These are phyloP conservation scores for Eulacestoma nigropectus DNA, from an alignment of 2,113 vertebrate genomes.

Conservation along the genomic window DNA sequence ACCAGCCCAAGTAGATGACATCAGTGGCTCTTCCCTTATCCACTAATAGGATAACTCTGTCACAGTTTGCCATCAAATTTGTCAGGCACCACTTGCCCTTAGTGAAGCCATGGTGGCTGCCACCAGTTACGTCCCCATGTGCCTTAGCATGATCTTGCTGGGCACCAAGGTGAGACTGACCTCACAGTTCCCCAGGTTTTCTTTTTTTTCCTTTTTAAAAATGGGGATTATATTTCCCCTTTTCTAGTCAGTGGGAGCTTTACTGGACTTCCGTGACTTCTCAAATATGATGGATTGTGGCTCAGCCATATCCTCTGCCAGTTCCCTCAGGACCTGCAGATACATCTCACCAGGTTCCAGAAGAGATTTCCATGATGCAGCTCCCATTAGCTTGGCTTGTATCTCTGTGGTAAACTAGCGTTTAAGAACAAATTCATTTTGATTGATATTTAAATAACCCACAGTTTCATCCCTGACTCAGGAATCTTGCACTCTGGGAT, in stretches of 20 bases:
- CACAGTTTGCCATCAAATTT: not conserved
- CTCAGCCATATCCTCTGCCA: not conserved
- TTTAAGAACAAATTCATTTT: not conserved
- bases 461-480: not conserved
- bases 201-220: not conserved
- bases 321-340: not conserved
- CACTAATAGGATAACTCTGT: fast-evolving
- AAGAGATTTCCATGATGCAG: not conserved
- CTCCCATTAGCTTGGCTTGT: not conserved
- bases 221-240: not conserved
- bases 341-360: not conserved
- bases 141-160: not conserved
- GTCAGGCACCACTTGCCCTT: not conserved
- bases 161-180: not conserved
- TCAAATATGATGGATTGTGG: not conserved
- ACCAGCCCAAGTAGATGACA: not conserved
- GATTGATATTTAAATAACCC: not conserved
- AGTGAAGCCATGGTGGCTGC: not conserved
- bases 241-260: not conserved
- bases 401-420: not conserved
- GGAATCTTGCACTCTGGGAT: not conserved
- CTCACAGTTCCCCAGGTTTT: not conserved
- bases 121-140: fast-evolving
- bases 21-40: not conserved
- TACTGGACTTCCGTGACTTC: not conserved